A percentile compares a stretch with the other conserved stretches of the same genome.
Evolutionary conservation across 2,113 vertebrate species (phyloP).

Genomic region (Chloebia gouldiae): DNA sequence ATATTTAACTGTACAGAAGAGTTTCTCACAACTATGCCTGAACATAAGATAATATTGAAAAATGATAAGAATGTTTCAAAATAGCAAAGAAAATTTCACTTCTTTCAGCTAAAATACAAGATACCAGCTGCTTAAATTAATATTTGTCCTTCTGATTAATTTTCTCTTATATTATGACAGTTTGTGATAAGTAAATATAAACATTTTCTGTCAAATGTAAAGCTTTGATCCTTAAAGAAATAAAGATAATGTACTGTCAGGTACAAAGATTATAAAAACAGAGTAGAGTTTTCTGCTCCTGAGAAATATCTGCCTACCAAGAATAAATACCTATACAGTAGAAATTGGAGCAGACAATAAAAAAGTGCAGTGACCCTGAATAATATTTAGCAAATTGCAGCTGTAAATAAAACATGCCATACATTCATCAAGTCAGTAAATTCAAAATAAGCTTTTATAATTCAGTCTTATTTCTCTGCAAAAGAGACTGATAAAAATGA

Average conservation of each 20-base stretch:
- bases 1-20: conserved; percentile 21
- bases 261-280: background rate
- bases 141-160: conserved; percentile 54
- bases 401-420: background rate
- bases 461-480: background rate
- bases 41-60: conserved; percentile 52
- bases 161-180: conserved; percentile 59
- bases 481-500: background rate
- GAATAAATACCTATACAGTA: background rate
- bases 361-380: background rate
- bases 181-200: conserved; percentile 49
- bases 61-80: conserved; percentile 40
- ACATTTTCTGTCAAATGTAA: conserved; percentile 3
- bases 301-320: background rate
- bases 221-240: conserved; percentile 56
- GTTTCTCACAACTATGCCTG: conserved; percentile 30
- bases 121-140: conserved; percentile 17
- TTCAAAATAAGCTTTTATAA: background rate
- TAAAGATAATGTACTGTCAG: conserved; percentile 48
- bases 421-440: background rate
- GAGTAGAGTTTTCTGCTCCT: background rate
- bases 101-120: conserved; percentile 44
- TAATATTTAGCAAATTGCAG: background rate
- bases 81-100: conserved; percentile 41
- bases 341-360: background rate